Base-by-base conservation (phyloP, 2,888 invertebrate genomes). In the Drosophila affinis region DNA sequence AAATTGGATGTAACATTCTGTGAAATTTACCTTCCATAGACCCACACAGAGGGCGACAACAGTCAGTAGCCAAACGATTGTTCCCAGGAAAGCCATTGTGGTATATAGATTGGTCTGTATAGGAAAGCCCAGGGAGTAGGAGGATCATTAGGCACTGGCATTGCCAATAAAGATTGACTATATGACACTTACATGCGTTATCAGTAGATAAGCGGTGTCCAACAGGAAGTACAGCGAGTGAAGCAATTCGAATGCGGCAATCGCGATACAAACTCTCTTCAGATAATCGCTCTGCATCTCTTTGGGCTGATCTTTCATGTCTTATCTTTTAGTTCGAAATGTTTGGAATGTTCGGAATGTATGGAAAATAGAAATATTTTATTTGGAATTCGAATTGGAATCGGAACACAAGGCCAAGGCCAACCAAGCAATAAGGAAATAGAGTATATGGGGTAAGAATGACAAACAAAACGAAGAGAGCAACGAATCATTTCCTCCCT, bases 161-260 rank as follows among this genome's bases (percentile, higher is more conserved):
- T 24, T 4, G 10, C 9, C 32, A 0, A 32, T 32, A 3, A 10
- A 9, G 4, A 39, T 57, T 59, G 17, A 62, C 62, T 2, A 17
- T 7, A 3, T 7, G 9, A 3, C 44, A 63, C 63, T 63, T 63
- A 63, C 63, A 18, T 51, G 18, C 1, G 6, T 14, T 6, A n/a
- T 12, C 17, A 84, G 21, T 4, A 52, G 27, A 14, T 12, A 12
- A 1, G 54, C 49, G 0, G 77, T 64, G 3, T 64, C 48, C 10
- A 60, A 18, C 5, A 79, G 17, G 21, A 81, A 77, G 10, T 54
- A 79, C 0, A 81, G 4, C 0, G 83, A 59, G 27, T 81, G 85
- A 7, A 58, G 12, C 14, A 84, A 21, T 59, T 83, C 83, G 7
- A 62, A 59, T 1, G 32, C 9, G 3, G 74, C 75, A 39, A 83